phyloP scores from a whole-genome alignment of 2,888 invertebrate species.

The Trachelus tabidus region DNA sequence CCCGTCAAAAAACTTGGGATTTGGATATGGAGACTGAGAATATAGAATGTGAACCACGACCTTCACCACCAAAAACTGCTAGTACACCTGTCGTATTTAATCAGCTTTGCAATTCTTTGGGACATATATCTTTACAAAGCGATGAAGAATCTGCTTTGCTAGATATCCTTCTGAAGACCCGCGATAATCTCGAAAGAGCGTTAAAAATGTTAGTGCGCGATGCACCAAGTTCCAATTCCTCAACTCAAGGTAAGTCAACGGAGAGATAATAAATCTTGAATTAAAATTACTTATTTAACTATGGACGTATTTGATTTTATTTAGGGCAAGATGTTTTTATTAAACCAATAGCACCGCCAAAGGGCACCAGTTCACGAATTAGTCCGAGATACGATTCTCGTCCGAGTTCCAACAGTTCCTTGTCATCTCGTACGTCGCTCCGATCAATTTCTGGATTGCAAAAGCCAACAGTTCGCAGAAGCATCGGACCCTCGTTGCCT shows the following conservation, averaged over 20 bases:
- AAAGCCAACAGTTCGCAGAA: slow-evolving; percentile 12
- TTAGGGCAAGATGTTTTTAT: slow-evolving; percentile 22
- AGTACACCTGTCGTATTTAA: slow-evolving; percentile 40
- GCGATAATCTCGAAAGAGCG: slow-evolving; percentile 39
- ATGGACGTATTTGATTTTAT: background rate
- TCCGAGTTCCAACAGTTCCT: slow-evolving; percentile 17
- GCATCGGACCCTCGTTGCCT: slow-evolving; percentile 8
- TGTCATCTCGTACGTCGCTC: background rate
- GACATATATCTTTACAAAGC: slow-evolving; percentile 43
- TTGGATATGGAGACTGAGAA: slow-evolving; percentile 18
- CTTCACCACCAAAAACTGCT: slow-evolving; percentile 41
- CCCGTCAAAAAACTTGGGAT: slow-evolving; percentile 43
- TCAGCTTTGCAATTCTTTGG: slow-evolving; percentile 43
- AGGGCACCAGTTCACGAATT: slow-evolving; percentile 11
- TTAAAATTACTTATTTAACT: background rate
- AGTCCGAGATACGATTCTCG: slow-evolving; percentile 20
- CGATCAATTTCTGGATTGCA: slow-evolving; percentile 9
- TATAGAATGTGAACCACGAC: slow-evolving; percentile 33
- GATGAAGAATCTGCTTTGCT: slow-evolving; percentile 34
- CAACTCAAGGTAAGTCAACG: slow-evolving; percentile 7
- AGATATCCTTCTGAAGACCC: slow-evolving; percentile 37
- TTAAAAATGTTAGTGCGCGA: slow-evolving; percentile 25
- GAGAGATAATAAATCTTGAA: background rate
- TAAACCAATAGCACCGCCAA: slow-evolving; percentile 23
- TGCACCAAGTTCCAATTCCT: slow-evolving; percentile 23